phyloP scores from a whole-genome alignment of 2,113 vertebrate genomes.

The Phyllostomus discolor region DNA sequence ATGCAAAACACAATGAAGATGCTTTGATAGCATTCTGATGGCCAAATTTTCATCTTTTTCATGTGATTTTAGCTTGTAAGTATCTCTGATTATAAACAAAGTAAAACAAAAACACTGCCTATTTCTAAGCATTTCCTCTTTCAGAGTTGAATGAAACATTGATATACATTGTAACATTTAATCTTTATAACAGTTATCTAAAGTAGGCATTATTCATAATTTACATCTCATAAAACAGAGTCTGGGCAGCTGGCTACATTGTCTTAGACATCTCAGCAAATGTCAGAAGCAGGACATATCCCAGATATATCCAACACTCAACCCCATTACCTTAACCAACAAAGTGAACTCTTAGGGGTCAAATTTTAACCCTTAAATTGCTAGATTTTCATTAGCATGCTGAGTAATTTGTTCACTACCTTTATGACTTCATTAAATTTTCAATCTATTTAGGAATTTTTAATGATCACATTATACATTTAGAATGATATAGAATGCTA shows the following conservation, averaged over 20 bases:
- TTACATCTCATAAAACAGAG: not conserved
- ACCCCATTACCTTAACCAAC: not conserved
- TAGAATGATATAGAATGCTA: not conserved
- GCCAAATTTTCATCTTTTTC: not conserved
- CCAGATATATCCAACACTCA: not conserved
- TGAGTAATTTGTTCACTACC: not conserved
- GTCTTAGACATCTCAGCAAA: not conserved
- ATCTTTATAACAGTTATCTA: not conserved
- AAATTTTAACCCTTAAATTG: conserved; percentile 16
- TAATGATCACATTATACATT: not conserved
- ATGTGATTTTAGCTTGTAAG: not conserved
- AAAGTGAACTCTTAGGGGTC: not conserved
- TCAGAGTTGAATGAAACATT: not conserved
- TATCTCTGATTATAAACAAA: conserved; percentile 7
- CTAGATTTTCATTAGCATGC: conserved; percentile 1
- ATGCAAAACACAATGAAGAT: not conserved
- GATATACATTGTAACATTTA: not conserved
- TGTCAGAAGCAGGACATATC: not conserved
- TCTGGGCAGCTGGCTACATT: not conserved
- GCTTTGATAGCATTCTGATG: not conserved
- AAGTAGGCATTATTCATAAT: not conserved
- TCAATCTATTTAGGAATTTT: not conserved
- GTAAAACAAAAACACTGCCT: not conserved
- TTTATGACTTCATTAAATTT: not conserved
- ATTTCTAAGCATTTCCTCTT: not conserved